Conservation (phyloP, 2,113 vertebrate genomes). For the Riparia riparia region DNA sequence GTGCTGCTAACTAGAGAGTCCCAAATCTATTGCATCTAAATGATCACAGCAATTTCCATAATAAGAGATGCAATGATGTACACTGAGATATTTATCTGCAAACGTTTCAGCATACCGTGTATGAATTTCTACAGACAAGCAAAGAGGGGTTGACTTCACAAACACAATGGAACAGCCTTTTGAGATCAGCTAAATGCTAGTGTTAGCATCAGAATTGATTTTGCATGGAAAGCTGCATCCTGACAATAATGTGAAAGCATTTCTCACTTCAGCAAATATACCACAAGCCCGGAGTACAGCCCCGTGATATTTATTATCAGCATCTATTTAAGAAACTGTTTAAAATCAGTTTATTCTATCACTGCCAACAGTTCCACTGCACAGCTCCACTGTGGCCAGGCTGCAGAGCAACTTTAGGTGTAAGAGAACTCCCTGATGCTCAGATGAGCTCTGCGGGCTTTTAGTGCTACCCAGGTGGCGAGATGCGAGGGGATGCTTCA, state of each 20-base stretch:
- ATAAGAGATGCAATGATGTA: neutral
- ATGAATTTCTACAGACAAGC: constrained; percentile 8
- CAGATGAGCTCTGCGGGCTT: neutral
- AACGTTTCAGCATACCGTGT: neutral
- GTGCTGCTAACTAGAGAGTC: neutral
- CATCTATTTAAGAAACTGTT: neutral
- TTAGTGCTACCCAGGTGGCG: neutral
- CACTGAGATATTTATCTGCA: constrained; percentile 29
- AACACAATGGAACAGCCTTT: constrained; percentile 7
- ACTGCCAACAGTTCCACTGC: neutral
- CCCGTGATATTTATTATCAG: neutral
- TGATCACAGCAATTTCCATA: constrained; percentile 19
- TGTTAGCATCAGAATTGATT: constrained; percentile 41
- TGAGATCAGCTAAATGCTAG: neutral
- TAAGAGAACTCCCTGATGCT: neutral
- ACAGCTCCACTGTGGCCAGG: neutral
- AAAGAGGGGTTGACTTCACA: constrained; percentile 25
- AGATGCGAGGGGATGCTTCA: neutral
- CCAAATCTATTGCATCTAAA: constrained; percentile 15
- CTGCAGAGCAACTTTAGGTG: neutral
- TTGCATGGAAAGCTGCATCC: constrained; percentile 20
- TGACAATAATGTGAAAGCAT: neutral
- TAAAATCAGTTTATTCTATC: neutral
- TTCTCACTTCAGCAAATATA: constrained; percentile 19
- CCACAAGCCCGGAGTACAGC: neutral